These are phyloP conservation scores for Chrysolina haemoptera DNA, from an alignment of 2,888 invertebrate species.

Conservation along the genomic window DNA sequence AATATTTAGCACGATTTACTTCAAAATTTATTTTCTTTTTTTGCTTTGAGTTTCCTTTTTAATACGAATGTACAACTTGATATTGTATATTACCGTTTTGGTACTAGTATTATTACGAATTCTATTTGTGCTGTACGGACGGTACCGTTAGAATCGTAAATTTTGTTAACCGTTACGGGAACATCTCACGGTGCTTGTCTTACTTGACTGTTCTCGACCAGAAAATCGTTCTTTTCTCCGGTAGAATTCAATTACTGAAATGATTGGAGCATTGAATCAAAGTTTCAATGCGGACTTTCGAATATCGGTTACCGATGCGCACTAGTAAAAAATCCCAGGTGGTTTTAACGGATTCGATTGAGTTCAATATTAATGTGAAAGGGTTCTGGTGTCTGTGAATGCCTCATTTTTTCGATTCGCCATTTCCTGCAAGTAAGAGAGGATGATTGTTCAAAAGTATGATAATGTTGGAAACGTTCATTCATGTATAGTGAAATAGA, in stretches of 20 bases:
- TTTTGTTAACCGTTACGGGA: slow-evolving; percentile 4
- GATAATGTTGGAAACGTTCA: too few relatives aligned
- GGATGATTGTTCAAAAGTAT: too few relatives aligned
- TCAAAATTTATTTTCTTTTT: too few relatives aligned
- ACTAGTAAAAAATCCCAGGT: background rate
- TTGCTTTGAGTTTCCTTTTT: too few relatives aligned
- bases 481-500: too few relatives aligned
- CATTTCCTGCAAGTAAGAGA: too few relatives aligned
- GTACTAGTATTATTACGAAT: background rate
- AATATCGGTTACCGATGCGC: background rate
- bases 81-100: background rate
- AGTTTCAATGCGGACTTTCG: background rate
- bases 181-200: background rate
- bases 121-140: background rate
- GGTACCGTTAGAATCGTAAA: background rate
- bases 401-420: too few relatives aligned
- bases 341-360: background rate
- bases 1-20: too few relatives aligned
- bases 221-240: background rate
- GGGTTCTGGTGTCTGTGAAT: too few relatives aligned
- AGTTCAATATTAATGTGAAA: background rate
- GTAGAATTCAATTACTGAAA: background rate
- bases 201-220: background rate
- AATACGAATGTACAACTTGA: too few relatives aligned
- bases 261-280: slow-evolving; percentile 1